A percentile compares a stretch with the other conserved stretches of the same genome.
Evolutionary conservation across 2,113 vertebrate genomes (phyloP).

Genomic region (Edolisoma coerulescens): DNA sequence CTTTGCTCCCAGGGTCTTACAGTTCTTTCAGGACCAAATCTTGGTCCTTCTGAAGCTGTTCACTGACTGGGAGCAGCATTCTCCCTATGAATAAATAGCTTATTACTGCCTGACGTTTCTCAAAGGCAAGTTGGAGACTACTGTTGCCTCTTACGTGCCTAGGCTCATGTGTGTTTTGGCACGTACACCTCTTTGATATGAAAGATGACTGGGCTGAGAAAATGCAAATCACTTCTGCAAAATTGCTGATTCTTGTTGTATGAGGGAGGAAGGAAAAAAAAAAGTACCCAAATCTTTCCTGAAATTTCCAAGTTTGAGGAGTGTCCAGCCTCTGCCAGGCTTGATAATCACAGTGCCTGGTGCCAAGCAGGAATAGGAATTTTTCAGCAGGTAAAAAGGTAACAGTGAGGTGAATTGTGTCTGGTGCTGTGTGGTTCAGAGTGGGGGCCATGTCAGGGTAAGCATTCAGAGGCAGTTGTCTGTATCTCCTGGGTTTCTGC

Average conservation of each 20-base stretch:
- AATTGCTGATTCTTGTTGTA: constrained; percentile 33
- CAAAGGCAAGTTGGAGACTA: neutral
- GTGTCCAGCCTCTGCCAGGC: neutral
- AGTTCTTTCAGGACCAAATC: neutral
- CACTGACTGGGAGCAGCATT: neutral
- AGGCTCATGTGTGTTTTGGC: constrained; percentile 8
- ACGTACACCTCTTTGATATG: constrained; percentile 22
- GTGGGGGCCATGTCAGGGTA: neutral
- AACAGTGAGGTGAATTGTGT: neutral
- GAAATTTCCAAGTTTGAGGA: neutral
- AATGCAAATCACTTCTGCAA: constrained; percentile 18
- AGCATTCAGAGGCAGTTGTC: neutral
- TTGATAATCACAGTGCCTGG: neutral
- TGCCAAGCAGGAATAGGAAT: neutral
- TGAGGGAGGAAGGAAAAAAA: neutral
- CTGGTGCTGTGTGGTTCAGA: neutral
- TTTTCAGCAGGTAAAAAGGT: neutral
- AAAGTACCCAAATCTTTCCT: neutral
- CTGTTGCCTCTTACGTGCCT: neutral
- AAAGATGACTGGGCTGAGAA: neutral
- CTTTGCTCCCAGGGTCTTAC: neutral
- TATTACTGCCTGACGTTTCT: neutral
- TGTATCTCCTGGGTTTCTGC: neutral
- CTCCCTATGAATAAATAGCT: neutral
- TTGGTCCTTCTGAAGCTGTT: neutral